Evolutionary conservation across 2,113 vertebrate genomes (phyloP), one percentile per base, ranked within the genome.

Genomic region (Heptranchias perlo): DNA sequence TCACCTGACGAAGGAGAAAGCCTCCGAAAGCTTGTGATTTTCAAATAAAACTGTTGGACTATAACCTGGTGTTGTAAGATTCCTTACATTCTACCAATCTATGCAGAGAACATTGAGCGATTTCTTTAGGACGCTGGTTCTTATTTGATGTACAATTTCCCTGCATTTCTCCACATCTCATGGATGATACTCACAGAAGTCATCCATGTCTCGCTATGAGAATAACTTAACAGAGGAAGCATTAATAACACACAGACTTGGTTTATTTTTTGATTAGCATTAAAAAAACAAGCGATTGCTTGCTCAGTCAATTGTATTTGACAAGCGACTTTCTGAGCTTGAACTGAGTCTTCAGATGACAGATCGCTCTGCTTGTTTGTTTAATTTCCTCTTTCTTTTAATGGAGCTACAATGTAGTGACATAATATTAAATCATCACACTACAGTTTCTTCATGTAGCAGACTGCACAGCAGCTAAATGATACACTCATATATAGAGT

Each of bases 261-360:
- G 5, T 49, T 94, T 6, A 16, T 44, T 64, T 39, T 97, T 98
- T 97, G 97, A 96, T 96, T 96, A 97, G 96, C 97, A 97, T 97
- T 98, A 98, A 98, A 97, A 97, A 97, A 97, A 31, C 98, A 98
- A 98, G 98, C 97, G 97, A 98, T 98, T 97, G 98, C 97, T 96
- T 13, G 4, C 97, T 97, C 97, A 97, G 97, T 98, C 96, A 54
- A 97, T 97, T 97, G 97, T 96, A 97, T 97, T 97, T 98, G 97
- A 98, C 97, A 98, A 97, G 97, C 96, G 97, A 96, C 97, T 98
- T 98, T 97, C 98, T 98, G 97, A 97, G 98, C 97, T 97, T 98
- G 96, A 98, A 98, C 97, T 97, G 97, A 98, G 97, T 97, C 97
- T 97, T 97, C 96, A 97, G 96, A 95, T 98, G 97, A 98, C 97